Evolutionary conservation across 2,888 invertebrate species (phyloP).

Genomic region (Sesia apiformis): DNA sequence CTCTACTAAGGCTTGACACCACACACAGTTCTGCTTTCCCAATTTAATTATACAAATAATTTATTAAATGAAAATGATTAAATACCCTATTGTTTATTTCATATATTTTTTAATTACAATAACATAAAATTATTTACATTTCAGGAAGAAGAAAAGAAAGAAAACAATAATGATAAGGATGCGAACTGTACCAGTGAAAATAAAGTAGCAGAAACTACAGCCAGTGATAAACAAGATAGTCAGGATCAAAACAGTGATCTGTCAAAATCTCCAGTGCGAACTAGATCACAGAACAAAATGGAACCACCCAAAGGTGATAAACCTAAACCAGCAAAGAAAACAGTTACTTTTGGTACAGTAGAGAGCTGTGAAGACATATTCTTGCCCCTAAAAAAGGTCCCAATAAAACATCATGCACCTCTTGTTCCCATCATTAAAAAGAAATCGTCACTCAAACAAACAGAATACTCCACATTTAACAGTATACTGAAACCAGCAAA

Average conservation of each 20-base stretch:
- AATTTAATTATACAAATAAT: not conserved
- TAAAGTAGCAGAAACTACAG: slow-evolving; percentile 31
- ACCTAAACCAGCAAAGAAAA: slow-evolving; percentile 74
- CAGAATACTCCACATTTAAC: slow-evolving; percentile 73
- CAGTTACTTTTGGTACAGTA: slow-evolving; percentile 77
- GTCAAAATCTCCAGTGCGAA: slow-evolving; percentile 60
- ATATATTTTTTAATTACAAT: slow-evolving; percentile 8
- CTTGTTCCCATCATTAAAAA: slow-evolving; percentile 78
- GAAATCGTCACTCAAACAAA: slow-evolving; percentile 71
- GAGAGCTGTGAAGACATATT: slow-evolving; percentile 77
- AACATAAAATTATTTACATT: slow-evolving; percentile 12
- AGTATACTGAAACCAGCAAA: slow-evolving; percentile 78
- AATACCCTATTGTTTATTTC: not conserved
- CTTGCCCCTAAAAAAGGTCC: slow-evolving; percentile 71
- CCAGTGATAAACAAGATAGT: slow-evolving; percentile 29
- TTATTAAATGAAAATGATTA: not conserved
- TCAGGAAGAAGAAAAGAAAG: slow-evolving; percentile 71
- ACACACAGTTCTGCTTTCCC: not conserved
- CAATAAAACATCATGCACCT: slow-evolving; percentile 75
- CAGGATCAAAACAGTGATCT: slow-evolving; percentile 34
- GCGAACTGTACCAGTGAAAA: slow-evolving; percentile 35
- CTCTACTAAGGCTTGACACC: not conserved
- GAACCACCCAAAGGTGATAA: slow-evolving; percentile 55
- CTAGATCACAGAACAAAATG: slow-evolving; percentile 70
- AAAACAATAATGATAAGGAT: slow-evolving; percentile 58